phyloP scores from a whole-genome alignment of 2,113 vertebrate genomes.

The Podarcis cretensis region DNA sequence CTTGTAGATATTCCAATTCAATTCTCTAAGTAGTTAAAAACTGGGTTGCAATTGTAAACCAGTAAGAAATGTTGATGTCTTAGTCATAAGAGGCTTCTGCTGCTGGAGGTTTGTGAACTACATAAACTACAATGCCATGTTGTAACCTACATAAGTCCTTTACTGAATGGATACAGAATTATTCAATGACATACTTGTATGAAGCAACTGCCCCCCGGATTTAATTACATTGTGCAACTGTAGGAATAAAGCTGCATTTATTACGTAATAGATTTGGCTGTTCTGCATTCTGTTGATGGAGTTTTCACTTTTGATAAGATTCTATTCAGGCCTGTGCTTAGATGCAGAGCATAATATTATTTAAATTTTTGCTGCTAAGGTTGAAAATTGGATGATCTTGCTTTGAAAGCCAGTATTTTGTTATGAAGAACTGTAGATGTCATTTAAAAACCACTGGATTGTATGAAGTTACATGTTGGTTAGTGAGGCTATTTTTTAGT shows the following conservation, averaged over 20 bases:
- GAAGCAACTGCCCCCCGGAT: conserved; percentile 7
- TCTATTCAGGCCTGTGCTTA: background rate
- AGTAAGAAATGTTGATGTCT: background rate
- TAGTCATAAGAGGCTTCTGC: background rate
- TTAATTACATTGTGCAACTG: background rate
- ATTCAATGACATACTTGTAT: conserved; percentile 26
- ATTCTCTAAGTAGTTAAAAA: background rate
- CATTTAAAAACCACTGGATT: background rate
- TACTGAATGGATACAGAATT: conserved; percentile 9
- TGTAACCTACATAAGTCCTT: conserved; percentile 38
- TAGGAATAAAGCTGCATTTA: background rate
- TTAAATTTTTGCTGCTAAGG: background rate
- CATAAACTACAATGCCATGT: background rate
- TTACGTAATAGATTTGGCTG: background rate
- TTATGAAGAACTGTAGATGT: background rate
- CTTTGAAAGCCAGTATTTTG: background rate
- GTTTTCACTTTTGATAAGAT: background rate
- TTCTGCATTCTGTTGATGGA: background rate
- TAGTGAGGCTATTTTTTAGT: background rate
- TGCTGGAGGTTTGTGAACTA: background rate
- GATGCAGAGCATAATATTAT: background rate
- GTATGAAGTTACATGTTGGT: background rate
- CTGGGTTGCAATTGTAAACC: background rate
- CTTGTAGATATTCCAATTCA: background rate
- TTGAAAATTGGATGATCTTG: background rate